phyloP scores from a whole-genome alignment of 2,888 invertebrate species.

The Craniophora ligustri region DNA sequence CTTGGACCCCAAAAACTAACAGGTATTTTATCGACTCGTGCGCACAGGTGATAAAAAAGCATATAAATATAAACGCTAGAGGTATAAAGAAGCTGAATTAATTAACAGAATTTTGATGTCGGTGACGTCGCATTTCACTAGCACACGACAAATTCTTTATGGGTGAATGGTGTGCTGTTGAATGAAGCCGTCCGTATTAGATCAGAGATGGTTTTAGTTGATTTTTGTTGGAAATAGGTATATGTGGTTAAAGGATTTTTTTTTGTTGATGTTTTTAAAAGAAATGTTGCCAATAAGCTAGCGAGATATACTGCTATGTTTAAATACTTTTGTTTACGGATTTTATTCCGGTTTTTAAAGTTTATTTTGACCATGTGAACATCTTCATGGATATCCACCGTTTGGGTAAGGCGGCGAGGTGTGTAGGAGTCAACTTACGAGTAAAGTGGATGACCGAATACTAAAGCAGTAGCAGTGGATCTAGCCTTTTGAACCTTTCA shows the following conservation, averaged over 20 bases:
- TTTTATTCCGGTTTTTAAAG: too few relatives aligned
- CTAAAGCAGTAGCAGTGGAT: too few relatives aligned
- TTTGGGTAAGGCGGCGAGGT: too few relatives aligned
- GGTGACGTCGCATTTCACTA: conserved; percentile 73
- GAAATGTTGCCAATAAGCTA: too few relatives aligned
- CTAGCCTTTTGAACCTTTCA: too few relatives aligned
- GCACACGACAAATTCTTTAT: conserved; percentile 78
- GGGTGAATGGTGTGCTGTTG: conserved; percentile 57
- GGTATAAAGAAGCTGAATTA: conserved; percentile 84
- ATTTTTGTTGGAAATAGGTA: neutral
- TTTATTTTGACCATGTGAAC: too few relatives aligned
- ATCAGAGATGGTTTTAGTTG: conserved; percentile 46
- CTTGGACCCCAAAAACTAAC: conserved; percentile 55
- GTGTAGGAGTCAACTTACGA: too few relatives aligned
- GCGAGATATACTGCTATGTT: too few relatives aligned
- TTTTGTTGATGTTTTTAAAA: too few relatives aligned
- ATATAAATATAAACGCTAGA: conserved; percentile 81
- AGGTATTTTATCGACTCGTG: conserved; percentile 84
- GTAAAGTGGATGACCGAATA: too few relatives aligned
- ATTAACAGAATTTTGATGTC: conserved; percentile 83
- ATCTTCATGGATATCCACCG: too few relatives aligned
- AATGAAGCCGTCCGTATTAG: conserved; percentile 51
- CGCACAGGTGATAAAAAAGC: conserved; percentile 78
- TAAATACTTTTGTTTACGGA: too few relatives aligned
- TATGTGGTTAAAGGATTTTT: neutral